phyloP scores from a whole-genome alignment of 2,888 invertebrate genomes.

The Artemia sinica region DNA sequence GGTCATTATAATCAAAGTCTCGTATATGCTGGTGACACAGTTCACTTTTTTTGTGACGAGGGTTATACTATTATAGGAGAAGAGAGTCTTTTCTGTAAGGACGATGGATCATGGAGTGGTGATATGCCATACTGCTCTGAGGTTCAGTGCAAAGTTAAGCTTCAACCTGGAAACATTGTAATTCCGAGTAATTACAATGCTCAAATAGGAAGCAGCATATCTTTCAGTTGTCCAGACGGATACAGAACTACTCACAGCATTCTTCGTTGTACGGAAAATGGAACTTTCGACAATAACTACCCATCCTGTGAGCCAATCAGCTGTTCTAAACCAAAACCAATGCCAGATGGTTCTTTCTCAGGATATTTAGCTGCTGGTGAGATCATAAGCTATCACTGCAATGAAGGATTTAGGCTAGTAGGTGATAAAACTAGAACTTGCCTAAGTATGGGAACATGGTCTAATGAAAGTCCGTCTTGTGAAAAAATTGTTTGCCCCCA shows the following conservation, averaged over 20 bases:
- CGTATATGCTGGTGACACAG: conserved; percentile 30
- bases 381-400: neutral
- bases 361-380: neutral
- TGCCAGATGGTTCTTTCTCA: conserved; percentile 15
- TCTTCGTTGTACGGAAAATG: conserved; percentile 24
- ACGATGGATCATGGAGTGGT: conserved; percentile 29
- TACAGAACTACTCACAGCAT: conserved; percentile 22
- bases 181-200: neutral
- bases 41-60: conserved; percentile 28
- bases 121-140: conserved; percentile 26
- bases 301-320: conserved; percentile 19
- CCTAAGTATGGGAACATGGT: conserved; percentile 18
- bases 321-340: conserved; percentile 14
- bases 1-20: conserved; percentile 11
- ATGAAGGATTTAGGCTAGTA: neutral
- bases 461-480: conserved; percentile 20
- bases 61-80: conserved; percentile 28
- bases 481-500: conserved; percentile 20
- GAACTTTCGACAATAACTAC: conserved; percentile 26
- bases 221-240: conserved; percentile 25
- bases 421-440: conserved; percentile 18
- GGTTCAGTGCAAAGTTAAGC: conserved; percentile 24
- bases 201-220: neutral
- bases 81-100: conserved; percentile 25
- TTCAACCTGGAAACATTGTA: no score